phyloP scores from a whole-genome alignment of 1,140 invertebrate genomes.

The Drosophila neocordata region DNA sequence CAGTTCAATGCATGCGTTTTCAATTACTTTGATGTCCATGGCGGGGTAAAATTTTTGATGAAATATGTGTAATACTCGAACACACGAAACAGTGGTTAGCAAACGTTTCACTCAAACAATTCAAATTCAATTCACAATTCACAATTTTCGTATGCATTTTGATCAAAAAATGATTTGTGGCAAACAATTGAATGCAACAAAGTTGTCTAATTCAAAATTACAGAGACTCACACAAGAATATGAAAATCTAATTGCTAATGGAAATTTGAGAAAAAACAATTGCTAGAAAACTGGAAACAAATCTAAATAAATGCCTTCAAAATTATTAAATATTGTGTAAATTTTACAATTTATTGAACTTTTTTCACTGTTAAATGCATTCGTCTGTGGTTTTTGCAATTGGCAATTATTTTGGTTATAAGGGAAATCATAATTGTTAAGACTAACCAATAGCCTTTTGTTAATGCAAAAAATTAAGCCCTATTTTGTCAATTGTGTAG shows the following conservation, averaged over 20 bases:
- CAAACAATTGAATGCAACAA: conserved; percentile 29
- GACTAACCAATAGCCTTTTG: no score
- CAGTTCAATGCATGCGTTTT: conserved; percentile 55
- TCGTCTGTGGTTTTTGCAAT: no score
- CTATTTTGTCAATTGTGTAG: no score
- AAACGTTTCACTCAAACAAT: conserved; percentile 17
- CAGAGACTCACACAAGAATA: background rate
- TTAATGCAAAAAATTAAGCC: no score
- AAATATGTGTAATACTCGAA: conserved; percentile 56
- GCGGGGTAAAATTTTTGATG: conserved; percentile 31
- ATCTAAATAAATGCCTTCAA: background rate
- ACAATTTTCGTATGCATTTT: conserved; percentile 25
- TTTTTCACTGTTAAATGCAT: no score
- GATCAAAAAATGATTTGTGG: conserved; percentile 28
- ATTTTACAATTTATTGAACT: no score
- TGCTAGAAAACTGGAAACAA: background rate
- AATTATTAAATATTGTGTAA: no score
- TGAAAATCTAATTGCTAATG: conserved; percentile 58
- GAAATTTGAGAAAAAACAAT: conserved; percentile 25
- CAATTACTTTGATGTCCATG: conserved; percentile 53
- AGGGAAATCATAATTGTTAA: no score
- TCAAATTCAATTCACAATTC: conserved; percentile 52
- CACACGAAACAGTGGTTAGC: conserved; percentile 12
- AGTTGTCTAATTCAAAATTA: conserved; percentile 33
- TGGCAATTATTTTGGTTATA: no score